phyloP scores from a whole-genome alignment of 1,140 invertebrate species.

The Leptinotarsa undecemlineata region DNA sequence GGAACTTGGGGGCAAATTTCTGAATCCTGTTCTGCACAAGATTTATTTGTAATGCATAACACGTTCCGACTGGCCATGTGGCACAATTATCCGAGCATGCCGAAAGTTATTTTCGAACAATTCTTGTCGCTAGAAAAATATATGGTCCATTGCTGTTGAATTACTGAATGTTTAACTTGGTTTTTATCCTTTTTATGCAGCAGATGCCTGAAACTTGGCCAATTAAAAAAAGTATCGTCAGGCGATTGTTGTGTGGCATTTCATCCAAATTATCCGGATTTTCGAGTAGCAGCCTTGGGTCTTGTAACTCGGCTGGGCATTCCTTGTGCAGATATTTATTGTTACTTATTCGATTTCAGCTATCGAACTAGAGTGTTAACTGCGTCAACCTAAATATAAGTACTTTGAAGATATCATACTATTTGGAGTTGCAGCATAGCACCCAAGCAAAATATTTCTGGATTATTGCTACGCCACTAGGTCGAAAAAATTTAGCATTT shows the following conservation, averaged over 20 bases:
- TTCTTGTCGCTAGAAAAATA: slow-evolving; percentile 17
- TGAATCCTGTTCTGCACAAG: neutral
- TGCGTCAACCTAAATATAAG: too few relatives aligned
- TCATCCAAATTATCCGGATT: neutral
- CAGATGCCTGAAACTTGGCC: slow-evolving; percentile 15
- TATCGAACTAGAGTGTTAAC: too few relatives aligned
- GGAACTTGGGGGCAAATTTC: too few relatives aligned
- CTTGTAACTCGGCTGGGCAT: neutral
- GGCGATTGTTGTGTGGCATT: neutral
- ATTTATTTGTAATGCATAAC: slow-evolving; percentile 11
- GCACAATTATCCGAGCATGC: slow-evolving; percentile 13
- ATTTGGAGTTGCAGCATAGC: too few relatives aligned
- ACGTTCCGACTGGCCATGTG: slow-evolving; percentile 13
- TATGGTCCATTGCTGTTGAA: slow-evolving; percentile 11
- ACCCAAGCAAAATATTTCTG: too few relatives aligned
- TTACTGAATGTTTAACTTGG: neutral
- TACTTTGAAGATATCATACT: too few relatives aligned
- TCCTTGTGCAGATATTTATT: neutral
- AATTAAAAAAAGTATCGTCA: slow-evolving; percentile 9
- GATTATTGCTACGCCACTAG: too few relatives aligned
- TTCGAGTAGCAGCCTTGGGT: neutral
- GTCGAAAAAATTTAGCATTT: too few relatives aligned
- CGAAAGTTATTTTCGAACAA: slow-evolving; percentile 14
- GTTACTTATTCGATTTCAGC: too few relatives aligned
- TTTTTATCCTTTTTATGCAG: slow-evolving; percentile 5